Conservation (phyloP, 2,888 invertebrate species). For the Diadegma fenestrale region DNA sequence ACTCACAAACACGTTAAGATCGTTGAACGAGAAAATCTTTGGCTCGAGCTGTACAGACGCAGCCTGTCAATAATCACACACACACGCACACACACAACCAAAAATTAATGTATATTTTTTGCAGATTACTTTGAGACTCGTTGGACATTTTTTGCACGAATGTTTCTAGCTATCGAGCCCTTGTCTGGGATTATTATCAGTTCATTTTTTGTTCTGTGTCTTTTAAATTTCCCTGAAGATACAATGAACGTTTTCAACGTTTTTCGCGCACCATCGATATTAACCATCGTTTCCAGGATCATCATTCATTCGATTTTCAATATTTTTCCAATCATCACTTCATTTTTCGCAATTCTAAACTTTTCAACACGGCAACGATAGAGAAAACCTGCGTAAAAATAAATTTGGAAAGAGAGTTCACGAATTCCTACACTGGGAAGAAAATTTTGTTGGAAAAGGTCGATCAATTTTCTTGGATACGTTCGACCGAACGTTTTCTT, state of each 20-base stretch:
- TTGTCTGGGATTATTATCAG: not conserved
- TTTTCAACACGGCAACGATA: not conserved
- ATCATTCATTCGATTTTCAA: slow-evolving; percentile 1
- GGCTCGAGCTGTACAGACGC: not conserved
- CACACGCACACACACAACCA: not conserved
- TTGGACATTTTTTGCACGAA: not conserved
- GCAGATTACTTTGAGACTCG: not conserved
- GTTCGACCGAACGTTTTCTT: too few species aligned
- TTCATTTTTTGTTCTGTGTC: slow-evolving; percentile 1
- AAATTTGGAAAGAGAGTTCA: too few species aligned
- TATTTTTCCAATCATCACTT: not conserved
- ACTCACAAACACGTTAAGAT: slow-evolving; percentile 1
- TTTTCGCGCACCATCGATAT: not conserved
- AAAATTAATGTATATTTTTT: not conserved
- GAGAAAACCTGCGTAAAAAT: not conserved
- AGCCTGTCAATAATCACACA: not conserved
- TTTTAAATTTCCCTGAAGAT: slow-evolving; percentile 1
- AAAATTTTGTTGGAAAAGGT: too few species aligned
- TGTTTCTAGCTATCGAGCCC: not conserved
- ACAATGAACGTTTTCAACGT: not conserved
- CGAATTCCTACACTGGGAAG: too few species aligned
- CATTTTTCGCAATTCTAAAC: not conserved
- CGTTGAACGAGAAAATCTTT: not conserved
- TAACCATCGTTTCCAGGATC: not conserved
- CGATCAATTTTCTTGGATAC: too few species aligned